Evolutionary conservation across 2,113 vertebrate genomes (phyloP).

Genomic region (Myodes glareolus): DNA sequence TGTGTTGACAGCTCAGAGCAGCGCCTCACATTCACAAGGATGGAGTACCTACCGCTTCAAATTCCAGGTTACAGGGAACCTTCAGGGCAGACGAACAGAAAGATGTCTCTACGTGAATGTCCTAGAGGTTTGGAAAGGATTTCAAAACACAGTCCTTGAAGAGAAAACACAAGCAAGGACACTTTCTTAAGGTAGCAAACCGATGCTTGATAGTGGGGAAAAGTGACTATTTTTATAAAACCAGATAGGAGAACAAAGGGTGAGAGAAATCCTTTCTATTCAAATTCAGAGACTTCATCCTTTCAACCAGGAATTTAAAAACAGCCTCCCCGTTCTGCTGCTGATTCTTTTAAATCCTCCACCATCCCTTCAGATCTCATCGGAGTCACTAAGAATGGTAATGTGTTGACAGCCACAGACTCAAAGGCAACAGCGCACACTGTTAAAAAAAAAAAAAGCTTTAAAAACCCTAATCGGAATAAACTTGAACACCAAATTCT

Average conservation of each 20-base stretch:
- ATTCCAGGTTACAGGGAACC: constrained; percentile 12
- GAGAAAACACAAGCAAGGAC: constrained; percentile 42
- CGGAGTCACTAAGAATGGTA: not conserved
- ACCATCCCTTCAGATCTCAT: not conserved
- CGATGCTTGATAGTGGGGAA: not conserved
- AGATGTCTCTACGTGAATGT: constrained; percentile 3
- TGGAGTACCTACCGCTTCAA: not conserved
- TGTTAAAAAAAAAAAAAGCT: not conserved
- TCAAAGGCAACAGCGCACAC: not conserved
- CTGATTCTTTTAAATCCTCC: not conserved
- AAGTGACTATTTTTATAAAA: constrained; percentile 49
- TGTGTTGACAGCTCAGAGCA: not conserved
- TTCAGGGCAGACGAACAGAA: constrained; percentile 45
- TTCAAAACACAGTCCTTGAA: constrained; percentile 53
- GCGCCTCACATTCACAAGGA: not conserved
- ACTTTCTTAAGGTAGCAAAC: constrained; percentile 51
- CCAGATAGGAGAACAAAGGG: constrained; percentile 23
- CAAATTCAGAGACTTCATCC: not conserved
- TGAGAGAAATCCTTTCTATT: not conserved
- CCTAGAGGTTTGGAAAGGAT: constrained; percentile 39
- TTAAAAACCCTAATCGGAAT: constrained; percentile 24
- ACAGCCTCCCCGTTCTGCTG: not conserved
- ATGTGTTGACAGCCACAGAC: not conserved
- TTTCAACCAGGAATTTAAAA: constrained; percentile 45
- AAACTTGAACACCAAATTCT: constrained; percentile 58